Conservation (phyloP, 1,140 invertebrate species). For the Scylla paramamosain region DNA sequence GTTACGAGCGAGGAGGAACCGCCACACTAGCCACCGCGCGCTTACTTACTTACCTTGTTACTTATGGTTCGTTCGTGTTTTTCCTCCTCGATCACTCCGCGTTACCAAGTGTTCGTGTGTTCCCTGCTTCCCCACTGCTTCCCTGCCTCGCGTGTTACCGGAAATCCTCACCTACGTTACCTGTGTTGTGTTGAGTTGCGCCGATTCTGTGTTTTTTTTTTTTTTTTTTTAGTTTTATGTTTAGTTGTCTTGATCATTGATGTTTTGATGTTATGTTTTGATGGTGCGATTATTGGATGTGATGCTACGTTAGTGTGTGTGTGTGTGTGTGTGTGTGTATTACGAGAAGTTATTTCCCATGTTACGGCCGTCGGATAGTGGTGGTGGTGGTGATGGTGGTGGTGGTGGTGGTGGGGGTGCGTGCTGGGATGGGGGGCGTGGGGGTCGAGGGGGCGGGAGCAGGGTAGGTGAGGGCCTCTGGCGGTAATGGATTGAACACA, state of each 20-base stretch:
- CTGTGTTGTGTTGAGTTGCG: too few relatives aligned
- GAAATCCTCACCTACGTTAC: too few relatives aligned
- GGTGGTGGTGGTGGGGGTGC: neutral
- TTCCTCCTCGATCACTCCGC: neutral
- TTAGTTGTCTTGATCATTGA: too few relatives aligned
- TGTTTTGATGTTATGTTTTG: too few relatives aligned
- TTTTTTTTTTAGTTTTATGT: too few relatives aligned
- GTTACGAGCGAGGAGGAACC: neutral
- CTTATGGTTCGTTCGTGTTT: neutral
- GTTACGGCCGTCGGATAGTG: neutral
- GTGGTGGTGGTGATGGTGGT: neutral
- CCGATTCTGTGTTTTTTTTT: too few relatives aligned
- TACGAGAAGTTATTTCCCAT: neutral
- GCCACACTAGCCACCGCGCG: neutral
- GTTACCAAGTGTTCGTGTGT: too few relatives aligned
- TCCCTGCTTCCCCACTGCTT: too few relatives aligned
- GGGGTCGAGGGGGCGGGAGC: neutral
- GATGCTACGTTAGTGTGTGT: neutral
- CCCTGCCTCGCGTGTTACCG: too few relatives aligned
- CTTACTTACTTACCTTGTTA: neutral
- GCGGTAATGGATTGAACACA: slow-evolving; percentile 73
- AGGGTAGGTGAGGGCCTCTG: slow-evolving; percentile 51
- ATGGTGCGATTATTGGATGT: neutral
- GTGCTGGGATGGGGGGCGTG: neutral
- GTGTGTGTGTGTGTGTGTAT: slow-evolving; percentile 29